Evolutionary conservation across 2,797 vertebrate genomes (phyloP).

Genomic region (Lycodopsis pacificus): DNA sequence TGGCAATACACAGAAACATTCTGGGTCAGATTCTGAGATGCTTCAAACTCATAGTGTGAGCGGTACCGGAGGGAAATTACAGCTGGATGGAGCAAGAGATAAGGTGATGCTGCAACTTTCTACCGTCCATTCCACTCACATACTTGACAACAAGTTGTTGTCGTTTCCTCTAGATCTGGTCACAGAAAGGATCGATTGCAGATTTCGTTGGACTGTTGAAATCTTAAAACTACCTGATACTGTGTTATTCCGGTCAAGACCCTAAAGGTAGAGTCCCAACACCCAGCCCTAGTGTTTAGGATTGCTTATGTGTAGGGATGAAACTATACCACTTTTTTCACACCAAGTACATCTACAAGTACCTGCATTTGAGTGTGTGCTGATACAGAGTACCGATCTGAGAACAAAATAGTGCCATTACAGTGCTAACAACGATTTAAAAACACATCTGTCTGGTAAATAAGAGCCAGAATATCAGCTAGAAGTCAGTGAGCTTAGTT

Average conservation of each 20-base stretch:
- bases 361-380: too few relatives aligned
- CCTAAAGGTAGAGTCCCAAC: background rate
- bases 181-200: background rate
- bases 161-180: background rate
- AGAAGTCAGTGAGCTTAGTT: background rate
- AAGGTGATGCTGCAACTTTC: background rate
- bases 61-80: background rate
- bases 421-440: too few relatives aligned
- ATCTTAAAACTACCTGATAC: background rate
- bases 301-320: background rate
- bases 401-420: too few relatives aligned
- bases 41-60: background rate
- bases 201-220: background rate
- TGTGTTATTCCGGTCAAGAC: background rate
- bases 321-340: too few relatives aligned
- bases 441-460: background rate
- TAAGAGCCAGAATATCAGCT: background rate
- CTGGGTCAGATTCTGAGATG: background rate
- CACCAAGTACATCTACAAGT: too few relatives aligned
- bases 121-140: background rate
- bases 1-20: background rate
- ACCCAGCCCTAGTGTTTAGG: too few relatives aligned
- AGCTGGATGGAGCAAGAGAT: background rate
- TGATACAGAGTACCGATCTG: too few relatives aligned
- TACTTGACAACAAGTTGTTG: background rate